These are phyloP conservation scores for Oceanodroma leucorhoa DNA, from an alignment of 2,797 vertebrate species.

Conservation along the genomic window DNA sequence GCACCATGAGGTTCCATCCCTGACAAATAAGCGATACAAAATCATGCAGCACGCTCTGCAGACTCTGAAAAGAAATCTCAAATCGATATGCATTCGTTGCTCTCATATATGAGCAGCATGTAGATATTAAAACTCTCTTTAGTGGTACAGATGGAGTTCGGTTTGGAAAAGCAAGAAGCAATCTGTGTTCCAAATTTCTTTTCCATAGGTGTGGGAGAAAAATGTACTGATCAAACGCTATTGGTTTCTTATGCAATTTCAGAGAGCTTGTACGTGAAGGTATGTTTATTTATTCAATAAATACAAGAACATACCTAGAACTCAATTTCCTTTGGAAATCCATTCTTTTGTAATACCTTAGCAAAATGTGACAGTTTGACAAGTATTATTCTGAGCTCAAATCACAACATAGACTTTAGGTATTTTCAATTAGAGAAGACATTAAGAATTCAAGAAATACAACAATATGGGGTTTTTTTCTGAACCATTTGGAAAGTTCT, in stretches of 20 bases:
- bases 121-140: neutral
- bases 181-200: neutral
- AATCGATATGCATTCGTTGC: neutral
- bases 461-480: neutral
- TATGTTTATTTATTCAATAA: neutral
- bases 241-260: neutral
- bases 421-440: neutral
- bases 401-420: neutral
- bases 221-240: neutral
- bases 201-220: slow-evolving; percentile 29
- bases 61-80: neutral
- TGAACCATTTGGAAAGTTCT: neutral
- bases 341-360: neutral
- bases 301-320: neutral
- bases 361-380: neutral
- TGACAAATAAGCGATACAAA: neutral
- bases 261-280: neutral
- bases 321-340: neutral
- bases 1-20: neutral
- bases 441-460: neutral
- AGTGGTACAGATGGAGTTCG: slow-evolving; percentile 26
- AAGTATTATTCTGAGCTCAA: neutral
- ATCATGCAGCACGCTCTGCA: neutral
- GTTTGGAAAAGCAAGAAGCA: slow-evolving; percentile 37
- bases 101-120: neutral